These are phyloP conservation scores for Ectropis grisescens DNA, from an alignment of 1,140 invertebrate genomes.

Conservation along the genomic window DNA sequence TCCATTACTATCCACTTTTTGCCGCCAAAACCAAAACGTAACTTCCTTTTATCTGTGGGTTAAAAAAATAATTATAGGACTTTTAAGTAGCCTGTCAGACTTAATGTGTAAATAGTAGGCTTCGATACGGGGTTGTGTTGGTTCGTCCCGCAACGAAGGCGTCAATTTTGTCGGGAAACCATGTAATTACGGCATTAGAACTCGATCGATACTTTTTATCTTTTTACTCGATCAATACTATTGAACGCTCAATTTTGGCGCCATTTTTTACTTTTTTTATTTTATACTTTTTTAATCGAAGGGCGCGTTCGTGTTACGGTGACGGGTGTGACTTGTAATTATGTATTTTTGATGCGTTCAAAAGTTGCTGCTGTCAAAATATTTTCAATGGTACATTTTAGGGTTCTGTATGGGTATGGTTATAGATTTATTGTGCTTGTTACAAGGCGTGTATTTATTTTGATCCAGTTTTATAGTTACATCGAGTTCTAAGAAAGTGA, in stretches of 20 bases:
- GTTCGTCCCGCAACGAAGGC: conserved; percentile 36
- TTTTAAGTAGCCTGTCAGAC: conserved; percentile 58
- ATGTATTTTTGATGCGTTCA: conserved; percentile 15
- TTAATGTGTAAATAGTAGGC: conserved; percentile 66
- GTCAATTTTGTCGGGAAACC: conserved; percentile 56
- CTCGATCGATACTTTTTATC: conserved; percentile 57
- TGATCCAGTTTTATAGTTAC: neutral
- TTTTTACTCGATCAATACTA: no score
- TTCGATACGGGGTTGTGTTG: conserved; percentile 30
- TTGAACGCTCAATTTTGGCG: conserved; percentile 12
- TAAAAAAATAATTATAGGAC: conserved; percentile 55
- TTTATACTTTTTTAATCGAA: conserved; percentile 12
- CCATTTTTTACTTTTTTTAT: no score
- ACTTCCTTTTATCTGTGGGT: conserved; percentile 33
- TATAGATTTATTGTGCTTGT: neutral
- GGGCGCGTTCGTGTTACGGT: conserved; percentile 10
- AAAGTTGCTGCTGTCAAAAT: conserved; percentile 16
- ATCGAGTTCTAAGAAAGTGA: no score
- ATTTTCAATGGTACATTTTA: conserved; percentile 10
- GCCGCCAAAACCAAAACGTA: neutral
- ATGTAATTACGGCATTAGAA: conserved; percentile 59
- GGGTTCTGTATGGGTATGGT: neutral
- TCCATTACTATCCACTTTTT: neutral
- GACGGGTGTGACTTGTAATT: conserved; percentile 16
- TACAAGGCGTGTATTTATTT: neutral